Conservation (phyloP, 2,797 vertebrate genomes). For the Pantherophis alleghaniensis region DNA sequence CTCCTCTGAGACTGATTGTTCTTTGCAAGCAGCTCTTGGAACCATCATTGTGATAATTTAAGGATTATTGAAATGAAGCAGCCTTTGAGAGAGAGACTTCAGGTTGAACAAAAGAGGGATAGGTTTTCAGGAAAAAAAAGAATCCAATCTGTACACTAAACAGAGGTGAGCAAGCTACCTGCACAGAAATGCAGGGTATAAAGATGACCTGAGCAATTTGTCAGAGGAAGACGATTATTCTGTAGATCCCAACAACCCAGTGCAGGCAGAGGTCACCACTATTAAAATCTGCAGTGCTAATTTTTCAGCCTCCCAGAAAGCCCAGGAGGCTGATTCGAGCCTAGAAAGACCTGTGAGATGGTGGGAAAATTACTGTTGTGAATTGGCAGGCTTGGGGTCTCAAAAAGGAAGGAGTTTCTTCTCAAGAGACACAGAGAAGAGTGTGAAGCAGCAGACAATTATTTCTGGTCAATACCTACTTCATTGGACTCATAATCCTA, state of each 20-base stretch:
- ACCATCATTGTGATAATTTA: background rate
- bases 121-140: background rate
- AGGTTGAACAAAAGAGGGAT: background rate
- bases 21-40: background rate
- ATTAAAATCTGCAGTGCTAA: background rate
- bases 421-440: background rate
- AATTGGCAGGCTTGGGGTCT: background rate
- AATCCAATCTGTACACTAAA: background rate
- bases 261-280: background rate
- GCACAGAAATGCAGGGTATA: background rate
- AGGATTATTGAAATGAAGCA: background rate
- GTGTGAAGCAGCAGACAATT: background rate
- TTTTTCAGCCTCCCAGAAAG: background rate
- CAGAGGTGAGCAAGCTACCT: background rate
- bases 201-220: background rate
- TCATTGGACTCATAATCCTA: background rate
- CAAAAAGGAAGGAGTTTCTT: background rate
- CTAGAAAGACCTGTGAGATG: background rate
- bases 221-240: background rate
- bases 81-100: background rate
- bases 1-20: background rate
- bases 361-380: background rate
- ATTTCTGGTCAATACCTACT: background rate
- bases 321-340: background rate
- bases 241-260: background rate